Conservation (phyloP, 2,888 invertebrate genomes). For the Capitulum mitella region DNA sequence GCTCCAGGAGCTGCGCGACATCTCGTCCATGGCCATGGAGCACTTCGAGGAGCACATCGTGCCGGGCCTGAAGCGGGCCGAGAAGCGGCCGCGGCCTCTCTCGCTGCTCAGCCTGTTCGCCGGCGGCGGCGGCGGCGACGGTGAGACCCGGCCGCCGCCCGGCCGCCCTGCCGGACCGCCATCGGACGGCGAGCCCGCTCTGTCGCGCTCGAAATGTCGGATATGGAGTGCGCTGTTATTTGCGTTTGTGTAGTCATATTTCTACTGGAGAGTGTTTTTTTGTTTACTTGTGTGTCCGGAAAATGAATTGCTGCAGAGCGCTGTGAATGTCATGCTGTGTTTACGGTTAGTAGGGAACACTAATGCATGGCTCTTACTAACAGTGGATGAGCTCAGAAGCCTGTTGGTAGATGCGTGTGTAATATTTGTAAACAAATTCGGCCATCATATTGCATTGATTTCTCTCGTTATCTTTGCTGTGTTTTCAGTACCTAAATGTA, state of each 20-base stretch:
- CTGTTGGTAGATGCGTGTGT: too few relatives aligned
- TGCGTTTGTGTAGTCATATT: background rate
- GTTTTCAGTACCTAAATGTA: too few relatives aligned
- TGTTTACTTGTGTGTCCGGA: background rate
- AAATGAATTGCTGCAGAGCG: background rate
- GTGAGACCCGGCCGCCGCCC: background rate
- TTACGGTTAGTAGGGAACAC: too few relatives aligned
- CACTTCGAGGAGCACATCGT: constrained; percentile 87
- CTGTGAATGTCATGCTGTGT: too few relatives aligned
- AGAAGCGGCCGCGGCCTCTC: constrained; percentile 27
- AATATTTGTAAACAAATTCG: too few relatives aligned
- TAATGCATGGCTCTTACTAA: too few relatives aligned
- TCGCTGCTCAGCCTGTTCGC: background rate
- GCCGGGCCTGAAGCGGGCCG: constrained; percentile 48
- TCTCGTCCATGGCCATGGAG: constrained; percentile 92
- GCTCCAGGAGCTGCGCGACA: constrained; percentile 78
- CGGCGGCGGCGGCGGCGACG: background rate
- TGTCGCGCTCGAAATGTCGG: background rate
- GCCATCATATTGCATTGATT: too few relatives aligned
- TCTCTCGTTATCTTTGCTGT: too few relatives aligned
- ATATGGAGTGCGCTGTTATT: background rate
- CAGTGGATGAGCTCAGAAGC: too few relatives aligned
- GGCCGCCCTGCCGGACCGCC: too few relatives aligned
- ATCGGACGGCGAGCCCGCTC: background rate
- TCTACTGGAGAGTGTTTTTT: background rate